phyloP scores from a whole-genome alignment of 2,888 invertebrate genomes.

The Phania funesta region DNA sequence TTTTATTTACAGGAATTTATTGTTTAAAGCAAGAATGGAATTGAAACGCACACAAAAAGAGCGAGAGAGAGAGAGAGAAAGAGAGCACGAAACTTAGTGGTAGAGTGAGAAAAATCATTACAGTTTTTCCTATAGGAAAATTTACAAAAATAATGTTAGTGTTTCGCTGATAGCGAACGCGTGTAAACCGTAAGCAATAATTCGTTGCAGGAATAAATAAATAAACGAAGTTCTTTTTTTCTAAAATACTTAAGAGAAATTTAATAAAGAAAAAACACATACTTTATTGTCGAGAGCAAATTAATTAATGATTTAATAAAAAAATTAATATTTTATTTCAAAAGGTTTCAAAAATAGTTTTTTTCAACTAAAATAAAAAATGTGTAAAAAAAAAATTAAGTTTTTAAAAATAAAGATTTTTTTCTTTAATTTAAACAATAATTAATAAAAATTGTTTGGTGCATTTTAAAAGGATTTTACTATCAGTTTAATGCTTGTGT shows the following conservation, averaged over 20 bases:
- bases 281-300: neutral
- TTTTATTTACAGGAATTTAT: neutral
- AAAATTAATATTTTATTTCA: neutral
- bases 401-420: neutral
- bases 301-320: neutral
- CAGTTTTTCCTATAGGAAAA: constrained; percentile 65
- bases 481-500: neutral
- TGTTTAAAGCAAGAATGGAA: constrained; percentile 1
- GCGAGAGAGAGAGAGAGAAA: neutral
- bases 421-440: neutral
- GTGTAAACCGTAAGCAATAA: constrained; percentile 24
- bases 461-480: neutral
- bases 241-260: neutral
- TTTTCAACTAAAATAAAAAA: neutral
- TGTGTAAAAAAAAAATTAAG: neutral
- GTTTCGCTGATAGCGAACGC: constrained; percentile 67
- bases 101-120: constrained; percentile 35
- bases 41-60: constrained; percentile 31
- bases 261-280: neutral
- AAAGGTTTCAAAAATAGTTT: neutral
- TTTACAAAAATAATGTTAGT: constrained; percentile 55
- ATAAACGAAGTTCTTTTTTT: neutral
- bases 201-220: constrained; percentile 1
- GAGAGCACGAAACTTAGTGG: neutral
- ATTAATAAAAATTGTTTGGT: neutral